These are phyloP conservation scores for Saxidomus purpurata DNA, from an alignment of 1,140 invertebrate genomes.

Conservation along the genomic window DNA sequence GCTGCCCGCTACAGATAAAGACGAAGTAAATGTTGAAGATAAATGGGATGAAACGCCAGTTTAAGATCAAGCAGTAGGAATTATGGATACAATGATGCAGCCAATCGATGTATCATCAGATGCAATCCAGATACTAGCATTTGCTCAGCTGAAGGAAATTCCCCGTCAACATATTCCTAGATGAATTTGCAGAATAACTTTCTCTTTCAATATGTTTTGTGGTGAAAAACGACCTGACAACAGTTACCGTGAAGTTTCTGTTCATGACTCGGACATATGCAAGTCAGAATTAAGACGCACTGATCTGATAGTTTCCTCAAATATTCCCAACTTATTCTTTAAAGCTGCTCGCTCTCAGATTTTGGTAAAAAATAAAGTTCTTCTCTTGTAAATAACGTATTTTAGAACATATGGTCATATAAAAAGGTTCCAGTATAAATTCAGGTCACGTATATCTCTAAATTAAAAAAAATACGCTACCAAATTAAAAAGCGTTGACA, in stretches of 20 bases:
- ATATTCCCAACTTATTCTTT: conserved; percentile 56
- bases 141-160: conserved; percentile 63
- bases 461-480: too few species aligned
- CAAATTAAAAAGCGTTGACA: too few species aligned
- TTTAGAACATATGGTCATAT: too few species aligned
- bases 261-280: conserved; percentile 1
- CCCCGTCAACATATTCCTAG: conserved; percentile 41
- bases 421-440: too few species aligned
- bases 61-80: conserved; percentile 28
- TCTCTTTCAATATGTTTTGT: conserved; percentile 54
- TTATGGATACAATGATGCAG: conserved; percentile 33
- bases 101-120: background rate
- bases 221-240: background rate
- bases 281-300: background rate
- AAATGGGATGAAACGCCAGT: conserved; percentile 12
- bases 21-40: conserved; percentile 18
- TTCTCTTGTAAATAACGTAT: too few species aligned
- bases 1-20: conserved; percentile 12
- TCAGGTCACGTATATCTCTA: too few species aligned
- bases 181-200: conserved; percentile 56
- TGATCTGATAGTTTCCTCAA: conserved; percentile 45
- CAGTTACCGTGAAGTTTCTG: background rate
- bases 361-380: too few species aligned
- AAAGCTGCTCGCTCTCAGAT: too few species aligned
- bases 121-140: background rate